Base-by-base conservation (phyloP, 2,888 invertebrate genomes). In the Sthenelais limicola region DNA sequence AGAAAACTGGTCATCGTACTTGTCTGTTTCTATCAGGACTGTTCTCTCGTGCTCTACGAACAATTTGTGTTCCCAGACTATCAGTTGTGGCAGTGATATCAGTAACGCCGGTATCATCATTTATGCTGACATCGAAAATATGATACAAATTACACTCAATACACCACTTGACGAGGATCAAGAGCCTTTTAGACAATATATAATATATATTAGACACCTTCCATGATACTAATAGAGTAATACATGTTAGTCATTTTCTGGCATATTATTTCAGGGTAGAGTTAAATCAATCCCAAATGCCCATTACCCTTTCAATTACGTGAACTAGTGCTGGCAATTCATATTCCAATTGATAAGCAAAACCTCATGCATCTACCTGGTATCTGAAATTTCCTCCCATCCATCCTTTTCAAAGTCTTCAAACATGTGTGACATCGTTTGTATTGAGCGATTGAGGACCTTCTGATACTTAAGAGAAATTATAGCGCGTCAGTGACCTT, bases 301-400 rank as follows among this genome's bases (percentile, higher is more conserved):
- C n/a, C n/a, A n/a, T n/a, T n/a, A n/a, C n/a, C n/a, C n/a, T n/a
- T n/a, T n/a, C n/a, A n/a, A n/a, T n/a, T n/a, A n/a, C n/a, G n/a
- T n/a, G n/a, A n/a, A n/a, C n/a, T n/a, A n/a, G n/a, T n/a, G n/a
- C n/a, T n/a, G n/a, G n/a, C n/a, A n/a, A n/a, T n/a, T n/a, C n/a
- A n/a, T 43, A 43, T 9, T 12, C 9, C 9, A 12, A 43, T 43
- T 43, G 43, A 43, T 12, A 43, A 12, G 43, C 12, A 15, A 43
- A 43, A 9, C n/a, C n/a, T 52, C 30, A 18, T 62, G 15, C 47
- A 67, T 81, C 26, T 75, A 79, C 68, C 79, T 80, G 48, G 47
- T 30, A 21, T 83, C 84, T 26, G 83, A 80, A n/a, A 86, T 68
- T 54, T 84, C 84, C 76, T 85, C 84, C 85, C 85, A 86, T 4